Evolutionary conservation across 1,140 invertebrate species (phyloP).

Genomic region (Solenopsis fugax): DNA sequence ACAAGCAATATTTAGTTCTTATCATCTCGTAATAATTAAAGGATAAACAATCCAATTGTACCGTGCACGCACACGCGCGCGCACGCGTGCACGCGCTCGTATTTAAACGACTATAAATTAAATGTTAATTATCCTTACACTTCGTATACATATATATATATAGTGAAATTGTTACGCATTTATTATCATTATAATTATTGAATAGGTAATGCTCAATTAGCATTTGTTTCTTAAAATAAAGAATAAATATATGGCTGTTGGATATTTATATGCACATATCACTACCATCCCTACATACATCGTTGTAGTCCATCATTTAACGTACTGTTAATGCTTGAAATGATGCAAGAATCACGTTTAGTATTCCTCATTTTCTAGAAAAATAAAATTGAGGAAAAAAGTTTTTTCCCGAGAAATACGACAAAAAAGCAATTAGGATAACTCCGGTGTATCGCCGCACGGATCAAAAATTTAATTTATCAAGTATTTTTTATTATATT

Average conservation of each 20-base stretch:
- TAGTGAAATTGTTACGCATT: conserved; percentile 86
- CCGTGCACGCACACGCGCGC: conserved; percentile 80
- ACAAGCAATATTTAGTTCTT: conserved; percentile 86
- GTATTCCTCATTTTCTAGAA: too few relatives aligned
- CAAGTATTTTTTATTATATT: too few relatives aligned
- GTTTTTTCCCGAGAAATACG: too few relatives aligned
- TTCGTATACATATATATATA: conserved; percentile 75
- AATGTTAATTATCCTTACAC: conserved; percentile 87
- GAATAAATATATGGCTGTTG: conserved; percentile 88
- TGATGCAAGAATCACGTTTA: conserved; percentile 8
- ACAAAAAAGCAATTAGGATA: too few relatives aligned
- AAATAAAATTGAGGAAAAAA: too few relatives aligned
- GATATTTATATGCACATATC: conserved; percentile 84
- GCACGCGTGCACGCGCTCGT: conserved; percentile 83
- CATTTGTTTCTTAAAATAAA: conserved; percentile 88
- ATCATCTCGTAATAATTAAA: conserved; percentile 82
- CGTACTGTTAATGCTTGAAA: neutral
- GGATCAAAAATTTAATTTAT: too few relatives aligned
- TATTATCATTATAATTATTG: conserved; percentile 87
- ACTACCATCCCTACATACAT: conserved; percentile 60
- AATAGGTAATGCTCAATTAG: conserved; percentile 87
- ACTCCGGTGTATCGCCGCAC: too few relatives aligned
- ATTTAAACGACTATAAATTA: conserved; percentile 86
- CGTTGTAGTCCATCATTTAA: neutral
- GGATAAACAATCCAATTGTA: conserved; percentile 83